Conservation (phyloP, 1,140 invertebrate species). For the Arion vulgaris region DNA sequence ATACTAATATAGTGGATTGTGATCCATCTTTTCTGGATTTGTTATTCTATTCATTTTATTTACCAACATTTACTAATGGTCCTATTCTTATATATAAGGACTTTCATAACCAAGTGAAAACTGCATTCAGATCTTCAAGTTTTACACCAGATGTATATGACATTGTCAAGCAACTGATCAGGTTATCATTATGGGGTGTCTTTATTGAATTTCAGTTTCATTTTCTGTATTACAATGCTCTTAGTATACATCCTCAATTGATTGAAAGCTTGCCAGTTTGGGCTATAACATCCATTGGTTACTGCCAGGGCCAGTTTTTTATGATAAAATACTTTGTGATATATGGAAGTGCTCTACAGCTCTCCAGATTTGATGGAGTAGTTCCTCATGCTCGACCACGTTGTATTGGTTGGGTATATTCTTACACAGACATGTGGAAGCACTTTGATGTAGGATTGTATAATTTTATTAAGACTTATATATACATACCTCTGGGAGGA, state of each 20-base stretch:
- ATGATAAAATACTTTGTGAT: no score
- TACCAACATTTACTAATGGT: slow-evolving; percentile 84
- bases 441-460: no score
- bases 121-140: neutral
- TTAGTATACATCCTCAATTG: slow-evolving; percentile 70
- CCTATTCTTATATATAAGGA: slow-evolving; percentile 84
- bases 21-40: slow-evolving; percentile 70
- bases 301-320: no score
- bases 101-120: slow-evolving; percentile 75
- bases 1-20: slow-evolving; percentile 42
- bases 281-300: slow-evolving; percentile 87
- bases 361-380: no score
- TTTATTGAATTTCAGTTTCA: slow-evolving; percentile 83
- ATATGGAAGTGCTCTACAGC: no score
- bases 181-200: slow-evolving; percentile 79
- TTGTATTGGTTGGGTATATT: no score
- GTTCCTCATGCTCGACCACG: no score
- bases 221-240: slow-evolving; percentile 84
- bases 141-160: neutral
- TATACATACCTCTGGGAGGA: slow-evolving; percentile 82
- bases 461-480: slow-evolving; percentile 76
- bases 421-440: no score
- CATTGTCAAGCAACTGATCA: slow-evolving; percentile 26
- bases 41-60: slow-evolving; percentile 84
- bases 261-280: slow-evolving; percentile 76